Percentiles rank a stretch among this genome's conserved stretches.
Conservation (phyloP, 2,888 invertebrate genomes). For the Oasisia sp. region DNA sequence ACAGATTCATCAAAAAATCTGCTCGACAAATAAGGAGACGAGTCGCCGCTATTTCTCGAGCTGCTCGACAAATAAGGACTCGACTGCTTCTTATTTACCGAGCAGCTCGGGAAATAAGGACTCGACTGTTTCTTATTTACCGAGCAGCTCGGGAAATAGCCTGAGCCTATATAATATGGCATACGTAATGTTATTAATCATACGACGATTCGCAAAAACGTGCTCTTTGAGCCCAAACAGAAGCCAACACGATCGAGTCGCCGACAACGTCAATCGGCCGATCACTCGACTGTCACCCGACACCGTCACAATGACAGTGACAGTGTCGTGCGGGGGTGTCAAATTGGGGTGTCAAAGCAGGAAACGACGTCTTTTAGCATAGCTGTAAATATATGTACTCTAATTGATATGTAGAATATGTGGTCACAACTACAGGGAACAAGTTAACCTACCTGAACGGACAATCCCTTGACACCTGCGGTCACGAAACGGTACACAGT, state of each 20-base stretch:
- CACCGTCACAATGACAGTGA: background rate
- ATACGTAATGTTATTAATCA: too few relatives aligned
- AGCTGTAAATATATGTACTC: background rate
- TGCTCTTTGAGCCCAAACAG: background rate
- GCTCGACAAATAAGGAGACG: too few relatives aligned
- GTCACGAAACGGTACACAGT: background rate
- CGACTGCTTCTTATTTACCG: too few relatives aligned
- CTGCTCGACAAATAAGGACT: too few relatives aligned
- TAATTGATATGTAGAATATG: background rate
- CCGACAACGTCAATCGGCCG: background rate
- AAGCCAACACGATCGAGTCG: background rate
- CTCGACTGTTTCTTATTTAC: too few relatives aligned
- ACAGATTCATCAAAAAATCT: too few relatives aligned
- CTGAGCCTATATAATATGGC: too few relatives aligned
- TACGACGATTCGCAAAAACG: background rate
- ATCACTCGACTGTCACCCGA: background rate
- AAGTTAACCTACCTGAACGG: background rate
- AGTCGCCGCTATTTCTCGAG: too few relatives aligned
- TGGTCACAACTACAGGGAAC: background rate
- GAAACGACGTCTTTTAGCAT: slow-evolving; percentile 5
- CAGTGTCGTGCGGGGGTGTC: background rate
- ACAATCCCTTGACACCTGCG: background rate
- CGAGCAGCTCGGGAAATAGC: too few relatives aligned
- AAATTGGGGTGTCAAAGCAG: background rate
- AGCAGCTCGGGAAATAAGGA: too few relatives aligned